Percentiles rank a stretch among this genome's conserved stretches.
Evolutionary conservation across 92 coral and sea anemone species (phyloP).

Genomic region (Porites divaricata): DNA sequence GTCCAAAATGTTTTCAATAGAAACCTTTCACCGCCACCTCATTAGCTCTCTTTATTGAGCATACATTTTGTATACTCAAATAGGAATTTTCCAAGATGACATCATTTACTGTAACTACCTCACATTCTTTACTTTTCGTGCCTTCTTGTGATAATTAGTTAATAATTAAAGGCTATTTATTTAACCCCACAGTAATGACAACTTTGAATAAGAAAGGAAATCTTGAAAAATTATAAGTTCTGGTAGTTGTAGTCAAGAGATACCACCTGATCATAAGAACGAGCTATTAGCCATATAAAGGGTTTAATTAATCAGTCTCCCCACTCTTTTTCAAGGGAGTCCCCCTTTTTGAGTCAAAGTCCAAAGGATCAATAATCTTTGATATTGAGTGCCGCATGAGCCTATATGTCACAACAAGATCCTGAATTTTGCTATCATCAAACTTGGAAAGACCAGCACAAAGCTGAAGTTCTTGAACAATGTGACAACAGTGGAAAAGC

Average conservation of each 20-base stretch:
- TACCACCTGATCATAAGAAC: slow-evolving; percentile 29
- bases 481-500: slow-evolving; percentile 34
- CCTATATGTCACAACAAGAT: slow-evolving; percentile 21
- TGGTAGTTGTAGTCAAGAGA: neutral
- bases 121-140: neutral
- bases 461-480: slow-evolving; percentile 28
- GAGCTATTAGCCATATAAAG: slow-evolving; percentile 19
- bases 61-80: neutral
- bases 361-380: slow-evolving; percentile 37
- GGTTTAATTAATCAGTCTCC: neutral
- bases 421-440: slow-evolving; percentile 25
- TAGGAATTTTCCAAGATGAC: neutral
- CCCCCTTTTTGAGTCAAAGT: slow-evolving; percentile 22
- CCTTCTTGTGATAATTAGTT: neutral
- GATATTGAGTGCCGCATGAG: slow-evolving; percentile 52
- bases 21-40: no score
- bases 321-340: slow-evolving; percentile 22
- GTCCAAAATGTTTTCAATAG: no score
- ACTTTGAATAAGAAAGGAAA: neutral
- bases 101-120: neutral
- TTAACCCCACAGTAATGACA: slow-evolving; percentile 1
- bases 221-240: neutral
- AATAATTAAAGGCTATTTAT: neutral
- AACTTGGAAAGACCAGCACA: slow-evolving; percentile 44
- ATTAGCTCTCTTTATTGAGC: neutral